Conservation (phyloP, 2,113 vertebrate species). For the Aythya baeri region DNA sequence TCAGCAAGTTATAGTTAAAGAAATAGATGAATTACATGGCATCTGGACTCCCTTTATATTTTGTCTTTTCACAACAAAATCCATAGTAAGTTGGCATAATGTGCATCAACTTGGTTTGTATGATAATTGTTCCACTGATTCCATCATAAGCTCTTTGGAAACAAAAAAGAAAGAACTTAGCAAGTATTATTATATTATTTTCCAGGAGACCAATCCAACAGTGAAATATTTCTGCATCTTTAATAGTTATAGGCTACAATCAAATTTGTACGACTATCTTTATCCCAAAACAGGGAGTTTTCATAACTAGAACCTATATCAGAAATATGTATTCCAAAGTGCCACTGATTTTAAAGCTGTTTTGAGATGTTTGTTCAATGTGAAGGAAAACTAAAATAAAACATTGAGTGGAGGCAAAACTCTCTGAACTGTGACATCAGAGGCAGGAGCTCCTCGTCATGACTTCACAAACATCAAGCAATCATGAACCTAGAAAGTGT, state of each 20-base stretch:
- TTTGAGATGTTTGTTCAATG: background rate
- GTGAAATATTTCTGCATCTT: background rate
- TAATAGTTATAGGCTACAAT: background rate
- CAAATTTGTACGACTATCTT: slow-evolving; percentile 17
- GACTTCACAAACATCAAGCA: background rate
- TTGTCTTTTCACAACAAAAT: background rate
- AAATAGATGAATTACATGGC: background rate
- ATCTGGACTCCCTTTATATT: background rate
- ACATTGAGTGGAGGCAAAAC: background rate
- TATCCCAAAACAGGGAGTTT: background rate
- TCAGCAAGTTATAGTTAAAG: background rate
- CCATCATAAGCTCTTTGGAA: background rate
- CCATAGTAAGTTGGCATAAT: background rate
- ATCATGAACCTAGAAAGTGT: background rate
- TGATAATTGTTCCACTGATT: background rate
- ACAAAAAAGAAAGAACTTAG: background rate
- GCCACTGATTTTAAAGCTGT: slow-evolving; percentile 25
- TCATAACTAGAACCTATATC: background rate
- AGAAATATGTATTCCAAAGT: slow-evolving; percentile 3
- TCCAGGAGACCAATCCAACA: background rate
- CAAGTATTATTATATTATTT: background rate
- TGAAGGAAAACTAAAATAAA: slow-evolving; percentile 7
- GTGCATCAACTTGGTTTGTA: background rate
- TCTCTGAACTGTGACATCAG: background rate
- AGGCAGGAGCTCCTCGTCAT: background rate